Conservation (phyloP, 2,113 vertebrate genomes). For the Ceuthmochares aereus region DNA sequence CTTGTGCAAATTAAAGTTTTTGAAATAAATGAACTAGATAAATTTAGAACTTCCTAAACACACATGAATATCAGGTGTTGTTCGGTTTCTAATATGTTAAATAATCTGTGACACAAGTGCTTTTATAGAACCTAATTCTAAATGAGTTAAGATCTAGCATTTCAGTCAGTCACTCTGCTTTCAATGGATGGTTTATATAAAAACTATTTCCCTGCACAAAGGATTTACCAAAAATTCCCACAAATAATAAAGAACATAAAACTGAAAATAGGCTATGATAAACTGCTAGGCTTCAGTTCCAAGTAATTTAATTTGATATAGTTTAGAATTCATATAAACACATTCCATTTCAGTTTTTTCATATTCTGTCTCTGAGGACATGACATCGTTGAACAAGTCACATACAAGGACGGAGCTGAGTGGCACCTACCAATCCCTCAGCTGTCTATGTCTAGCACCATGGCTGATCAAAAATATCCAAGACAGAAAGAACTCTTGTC, state of each 20-base stretch:
- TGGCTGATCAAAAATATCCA: conserved; percentile 18
- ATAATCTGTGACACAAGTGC: neutral
- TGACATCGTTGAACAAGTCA: neutral
- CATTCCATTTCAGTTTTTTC: neutral
- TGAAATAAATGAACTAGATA: neutral
- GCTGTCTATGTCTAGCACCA: conserved; percentile 24
- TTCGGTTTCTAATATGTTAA: neutral
- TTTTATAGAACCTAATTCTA: neutral
- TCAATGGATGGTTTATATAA: neutral
- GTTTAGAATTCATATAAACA: conserved; percentile 23
- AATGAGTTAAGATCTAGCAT: neutral
- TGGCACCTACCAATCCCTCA: conserved; percentile 31
- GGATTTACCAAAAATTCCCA: neutral
- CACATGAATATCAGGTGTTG: neutral
- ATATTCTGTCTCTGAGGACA: neutral
- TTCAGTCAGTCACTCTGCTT: neutral
- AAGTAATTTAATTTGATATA: conserved; percentile 43
- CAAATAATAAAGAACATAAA: neutral
- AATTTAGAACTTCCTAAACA: neutral
- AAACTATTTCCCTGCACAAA: neutral
- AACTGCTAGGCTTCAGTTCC: conserved; percentile 7
- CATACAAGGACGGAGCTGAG: neutral
- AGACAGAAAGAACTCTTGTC: conserved; percentile 25
- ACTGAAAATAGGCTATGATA: neutral
- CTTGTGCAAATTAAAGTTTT: neutral